phyloP scores from a whole-genome alignment of 2,113 vertebrate species.

The Naja naja region DNA sequence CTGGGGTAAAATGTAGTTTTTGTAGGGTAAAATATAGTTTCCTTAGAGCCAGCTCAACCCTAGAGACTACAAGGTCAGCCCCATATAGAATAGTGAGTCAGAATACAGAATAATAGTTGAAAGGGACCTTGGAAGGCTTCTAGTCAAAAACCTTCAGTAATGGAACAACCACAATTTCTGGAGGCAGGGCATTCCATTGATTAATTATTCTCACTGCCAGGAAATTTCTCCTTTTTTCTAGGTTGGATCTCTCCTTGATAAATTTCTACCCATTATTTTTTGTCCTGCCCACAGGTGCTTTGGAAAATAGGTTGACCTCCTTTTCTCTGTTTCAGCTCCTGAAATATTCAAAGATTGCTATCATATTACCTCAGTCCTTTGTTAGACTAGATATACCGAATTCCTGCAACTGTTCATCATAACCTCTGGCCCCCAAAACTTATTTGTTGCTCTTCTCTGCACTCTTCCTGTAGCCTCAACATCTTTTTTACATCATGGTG shows the following conservation, averaged over 20 bases:
- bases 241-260: background rate
- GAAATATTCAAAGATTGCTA: background rate
- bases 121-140: too few species aligned
- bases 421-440: background rate
- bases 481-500: background rate
- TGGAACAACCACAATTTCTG: too few species aligned
- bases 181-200: background rate
- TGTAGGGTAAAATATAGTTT: too few species aligned
- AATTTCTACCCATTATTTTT: background rate
- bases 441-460: background rate
- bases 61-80: too few species aligned
- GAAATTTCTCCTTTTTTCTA: background rate
- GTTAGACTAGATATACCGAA: background rate
- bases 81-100: background rate
- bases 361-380: background rate
- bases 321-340: background rate
- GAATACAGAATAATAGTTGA: too few species aligned
- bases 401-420: background rate
- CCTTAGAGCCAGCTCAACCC: too few species aligned
- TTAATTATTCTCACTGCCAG: background rate
- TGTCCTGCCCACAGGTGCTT: background rate
- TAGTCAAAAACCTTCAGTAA: too few species aligned
- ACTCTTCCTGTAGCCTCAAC: background rate
- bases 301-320: background rate
- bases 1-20: background rate